These are phyloP conservation scores for Tetraneura akinire DNA, from an alignment of 1,140 invertebrate species.

Conservation along the genomic window DNA sequence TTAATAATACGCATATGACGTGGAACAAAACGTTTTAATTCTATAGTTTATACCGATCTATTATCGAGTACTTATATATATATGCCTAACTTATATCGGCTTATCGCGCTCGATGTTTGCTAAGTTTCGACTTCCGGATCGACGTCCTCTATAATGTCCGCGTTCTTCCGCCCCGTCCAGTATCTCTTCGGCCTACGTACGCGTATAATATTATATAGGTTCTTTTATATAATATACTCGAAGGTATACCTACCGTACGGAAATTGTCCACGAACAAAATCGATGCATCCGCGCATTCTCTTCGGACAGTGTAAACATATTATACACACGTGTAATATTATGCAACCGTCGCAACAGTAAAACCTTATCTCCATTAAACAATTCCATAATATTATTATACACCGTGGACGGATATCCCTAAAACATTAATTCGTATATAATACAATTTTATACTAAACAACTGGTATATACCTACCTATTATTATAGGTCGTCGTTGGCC, in stretches of 20 bases:
- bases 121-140: constrained; percentile 11
- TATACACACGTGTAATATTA: no score
- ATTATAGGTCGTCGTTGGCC: background rate
- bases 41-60: background rate
- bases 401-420: background rate
- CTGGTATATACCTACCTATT: no score
- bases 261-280: constrained; percentile 12
- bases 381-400: no score
- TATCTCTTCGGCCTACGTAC: no score
- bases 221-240: background rate
- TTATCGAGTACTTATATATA: background rate
- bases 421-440: background rate
- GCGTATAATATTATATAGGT: background rate
- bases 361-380: constrained; percentile 1
- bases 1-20: no score
- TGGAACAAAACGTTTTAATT: background rate
- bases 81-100: background rate
- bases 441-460: background rate
- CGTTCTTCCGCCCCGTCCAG: no score
- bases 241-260: background rate
- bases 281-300: background rate
- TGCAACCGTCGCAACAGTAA: background rate
- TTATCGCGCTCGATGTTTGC: background rate
- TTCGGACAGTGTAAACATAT: background rate
- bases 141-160: background rate